Evolutionary conservation across 2,113 vertebrate genomes (phyloP).

Genomic region (Polyodon spathula): DNA sequence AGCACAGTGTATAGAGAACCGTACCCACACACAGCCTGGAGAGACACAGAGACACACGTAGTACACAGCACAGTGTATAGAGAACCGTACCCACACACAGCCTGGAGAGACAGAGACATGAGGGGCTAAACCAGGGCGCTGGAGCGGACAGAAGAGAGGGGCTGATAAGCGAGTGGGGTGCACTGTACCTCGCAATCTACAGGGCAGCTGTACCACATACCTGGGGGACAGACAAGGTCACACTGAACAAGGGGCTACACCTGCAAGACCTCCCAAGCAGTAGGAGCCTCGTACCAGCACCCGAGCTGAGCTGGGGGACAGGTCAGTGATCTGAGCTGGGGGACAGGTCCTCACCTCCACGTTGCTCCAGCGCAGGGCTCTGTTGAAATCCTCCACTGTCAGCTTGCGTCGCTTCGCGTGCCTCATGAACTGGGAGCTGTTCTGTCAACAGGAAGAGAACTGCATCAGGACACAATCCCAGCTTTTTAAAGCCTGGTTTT

Average conservation of each 20-base stretch:
- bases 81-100: constrained; percentile 71
- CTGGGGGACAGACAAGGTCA: too few relatives aligned
- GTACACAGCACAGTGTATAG: constrained; percentile 11
- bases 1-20: constrained; percentile 42
- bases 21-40: constrained; percentile 74
- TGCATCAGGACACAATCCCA: neutral
- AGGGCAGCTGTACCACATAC: too few relatives aligned
- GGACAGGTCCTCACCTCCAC: constrained; percentile 59
- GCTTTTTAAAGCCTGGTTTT: too few relatives aligned
- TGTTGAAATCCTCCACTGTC: constrained; percentile 81
- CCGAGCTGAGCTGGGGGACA: too few relatives aligned
- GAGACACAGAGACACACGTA: neutral
- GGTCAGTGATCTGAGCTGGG: neutral
- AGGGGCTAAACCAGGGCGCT: neutral
- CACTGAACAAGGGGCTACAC: too few relatives aligned
- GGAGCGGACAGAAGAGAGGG: neutral
- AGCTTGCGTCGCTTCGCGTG: constrained; percentile 77
- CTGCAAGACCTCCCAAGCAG: too few relatives aligned
- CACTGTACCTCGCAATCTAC: neutral
- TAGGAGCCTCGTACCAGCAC: too few relatives aligned
- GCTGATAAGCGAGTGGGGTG: too few relatives aligned
- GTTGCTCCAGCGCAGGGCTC: constrained; percentile 81
- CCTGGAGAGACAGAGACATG: constrained; percentile 45
- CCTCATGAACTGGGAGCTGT: constrained; percentile 84
- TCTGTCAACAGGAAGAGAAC: constrained; percentile 48